A percentile compares a stretch with the other conserved stretches of the same genome.
These are phyloP conservation scores for Cisticola juncidis DNA, from an alignment of 2,113 vertebrate genomes.

Conservation along the genomic window DNA sequence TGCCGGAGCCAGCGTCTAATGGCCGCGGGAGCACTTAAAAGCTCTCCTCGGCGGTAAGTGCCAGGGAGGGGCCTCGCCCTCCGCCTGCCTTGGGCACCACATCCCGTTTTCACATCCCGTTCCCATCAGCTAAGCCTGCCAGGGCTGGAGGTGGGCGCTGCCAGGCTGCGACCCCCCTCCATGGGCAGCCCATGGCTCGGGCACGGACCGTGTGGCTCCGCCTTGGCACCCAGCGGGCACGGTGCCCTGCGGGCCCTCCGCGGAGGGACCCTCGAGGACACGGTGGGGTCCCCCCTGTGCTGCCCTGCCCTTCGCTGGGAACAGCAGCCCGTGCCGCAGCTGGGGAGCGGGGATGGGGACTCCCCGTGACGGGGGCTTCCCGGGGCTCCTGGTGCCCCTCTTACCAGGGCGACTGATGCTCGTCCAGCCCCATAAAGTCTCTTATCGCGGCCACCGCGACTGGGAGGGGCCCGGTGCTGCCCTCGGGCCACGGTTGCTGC, in stretches of 20 bases:
- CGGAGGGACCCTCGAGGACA: no score
- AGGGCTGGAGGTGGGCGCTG: background rate
- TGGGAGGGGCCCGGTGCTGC: background rate
- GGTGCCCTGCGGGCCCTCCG: background rate
- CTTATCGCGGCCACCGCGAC: background rate
- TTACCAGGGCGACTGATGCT: background rate
- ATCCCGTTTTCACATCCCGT: background rate
- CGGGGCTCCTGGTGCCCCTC: fast-evolving
- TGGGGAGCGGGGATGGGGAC: background rate
- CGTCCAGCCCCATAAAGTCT: background rate
- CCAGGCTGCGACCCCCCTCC: background rate
- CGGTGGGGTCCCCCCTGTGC: background rate
- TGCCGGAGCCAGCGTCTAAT: background rate
- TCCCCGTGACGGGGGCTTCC: background rate
- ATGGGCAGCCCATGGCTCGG: background rate
- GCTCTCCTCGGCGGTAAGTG: background rate
- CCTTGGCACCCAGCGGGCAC: background rate
- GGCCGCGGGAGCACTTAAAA: conserved; percentile 31
- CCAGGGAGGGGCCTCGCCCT: background rate
- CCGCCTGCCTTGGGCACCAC: background rate
- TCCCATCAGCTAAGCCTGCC: background rate
- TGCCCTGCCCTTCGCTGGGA: background rate
- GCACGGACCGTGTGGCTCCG: background rate
- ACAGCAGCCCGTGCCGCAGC: background rate
- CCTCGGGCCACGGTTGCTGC: background rate